Conservation (phyloP, 2,797 vertebrate genomes). For the Holocentrus rufus region DNA sequence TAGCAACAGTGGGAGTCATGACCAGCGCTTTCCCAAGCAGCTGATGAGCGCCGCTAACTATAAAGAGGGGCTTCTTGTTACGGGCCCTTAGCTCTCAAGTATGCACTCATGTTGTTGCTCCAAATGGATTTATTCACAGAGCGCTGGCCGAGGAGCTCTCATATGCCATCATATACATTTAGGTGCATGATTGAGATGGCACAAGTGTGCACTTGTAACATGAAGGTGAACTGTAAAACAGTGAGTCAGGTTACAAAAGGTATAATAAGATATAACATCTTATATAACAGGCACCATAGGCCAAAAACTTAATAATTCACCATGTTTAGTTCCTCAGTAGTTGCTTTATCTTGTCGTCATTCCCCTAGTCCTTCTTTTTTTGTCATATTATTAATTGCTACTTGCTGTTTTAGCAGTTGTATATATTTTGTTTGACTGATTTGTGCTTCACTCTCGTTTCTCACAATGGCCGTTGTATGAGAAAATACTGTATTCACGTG, state of each 20-base stretch:
- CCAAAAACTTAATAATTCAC: no score
- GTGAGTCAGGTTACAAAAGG: not conserved
- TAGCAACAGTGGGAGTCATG: conserved; percentile 48
- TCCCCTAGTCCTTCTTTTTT: no score
- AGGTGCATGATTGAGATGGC: conserved; percentile 4
- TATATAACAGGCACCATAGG: not conserved
- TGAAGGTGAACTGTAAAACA: conserved; percentile 4
- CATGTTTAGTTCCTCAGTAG: no score
- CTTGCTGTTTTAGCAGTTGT: no score
- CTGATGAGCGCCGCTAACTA: conserved; percentile 45
- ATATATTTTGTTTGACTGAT: no score
- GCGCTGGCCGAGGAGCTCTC: conserved; percentile 3
- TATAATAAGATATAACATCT: not conserved
- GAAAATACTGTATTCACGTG: no score
- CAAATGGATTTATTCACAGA: conserved; percentile 44
- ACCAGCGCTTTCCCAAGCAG: conserved; percentile 33
- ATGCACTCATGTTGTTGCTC: conserved; percentile 22
- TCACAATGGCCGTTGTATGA: no score
- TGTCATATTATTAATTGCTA: no score
- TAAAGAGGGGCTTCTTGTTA: conserved; percentile 12
- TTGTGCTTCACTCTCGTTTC: no score
- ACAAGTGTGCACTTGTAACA: conserved; percentile 13
- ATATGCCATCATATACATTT: conserved; percentile 8
- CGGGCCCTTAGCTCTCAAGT: conserved; percentile 50
- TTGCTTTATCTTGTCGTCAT: no score